Base-by-base conservation (phyloP, 1,140 invertebrate species). In the Glossosoma conforme region DNA sequence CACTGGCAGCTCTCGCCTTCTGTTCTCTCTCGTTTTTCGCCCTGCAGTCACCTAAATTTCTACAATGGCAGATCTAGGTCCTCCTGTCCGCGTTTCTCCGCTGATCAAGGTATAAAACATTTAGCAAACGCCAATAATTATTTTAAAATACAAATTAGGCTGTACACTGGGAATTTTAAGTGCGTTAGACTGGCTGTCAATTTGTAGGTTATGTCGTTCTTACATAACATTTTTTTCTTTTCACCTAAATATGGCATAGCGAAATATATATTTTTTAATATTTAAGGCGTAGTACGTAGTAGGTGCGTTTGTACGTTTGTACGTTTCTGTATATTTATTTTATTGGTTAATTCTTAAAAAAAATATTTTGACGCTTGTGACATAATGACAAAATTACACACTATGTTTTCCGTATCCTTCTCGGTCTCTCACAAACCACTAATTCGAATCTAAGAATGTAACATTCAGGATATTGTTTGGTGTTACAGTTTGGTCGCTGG, bases 81-180 rank as follows among this genome's bases (percentile, higher is more conserved):
- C 81, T 61, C 84, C 86, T 59, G 70, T 87, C 47, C 74, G 81
- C 56, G 81, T 87, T 54, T 85, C 85, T 15, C 84, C 85, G 32
- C 64, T 87, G 17, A 88, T 87, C 62, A 84, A 82, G 73, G 83
- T 85, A 76, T 72, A 21, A 4, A 40, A 50, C 54, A 44, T 8
- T 33, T 20, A 32, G 32, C 5, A 13, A 33, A 9, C 36, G 14
- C 40, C 3, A 53, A 30, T 41, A 40, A 18, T 42, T 56, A 30
- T 18, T 21, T 18, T 3, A 30, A 11, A 32, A 40, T 40, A 30
- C 28, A 28, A 15, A 6, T 25, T 9, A 3, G 3, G 14, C 25
- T 3, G 15, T 40, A 22, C 1, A 19, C 22, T 13, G 21, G 25
- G 8, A 22, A 36, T 13, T 3, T 1, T 38, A 10, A 25, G 4